Evolutionary conservation across 2,797 vertebrate species (phyloP).

Genomic region (Scolopax rusticola): DNA sequence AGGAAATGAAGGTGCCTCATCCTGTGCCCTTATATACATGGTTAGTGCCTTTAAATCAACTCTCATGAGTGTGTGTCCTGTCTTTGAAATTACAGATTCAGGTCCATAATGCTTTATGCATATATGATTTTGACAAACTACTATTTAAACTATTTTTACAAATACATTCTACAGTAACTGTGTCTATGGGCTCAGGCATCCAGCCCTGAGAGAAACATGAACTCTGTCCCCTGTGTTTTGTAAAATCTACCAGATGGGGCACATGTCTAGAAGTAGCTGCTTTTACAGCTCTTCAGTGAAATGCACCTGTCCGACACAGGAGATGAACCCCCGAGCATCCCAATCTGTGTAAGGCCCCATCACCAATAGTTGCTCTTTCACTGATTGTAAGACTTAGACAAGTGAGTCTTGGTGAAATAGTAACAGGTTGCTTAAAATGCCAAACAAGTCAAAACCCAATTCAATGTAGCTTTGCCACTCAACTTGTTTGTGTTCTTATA

Average conservation of each 20-base stretch:
- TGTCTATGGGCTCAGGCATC: slow-evolving; percentile 60
- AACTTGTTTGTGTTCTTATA: slow-evolving; percentile 5
- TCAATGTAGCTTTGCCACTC: slow-evolving; percentile 22
- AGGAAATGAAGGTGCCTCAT: slow-evolving; percentile 21
- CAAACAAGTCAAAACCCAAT: neutral
- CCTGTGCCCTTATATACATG: neutral
- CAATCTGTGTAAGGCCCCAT: accelerated
- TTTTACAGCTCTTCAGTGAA: neutral
- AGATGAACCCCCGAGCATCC: neutral
- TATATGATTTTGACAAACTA: slow-evolving; percentile 3
- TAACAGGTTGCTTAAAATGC: neutral
- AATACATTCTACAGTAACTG: slow-evolving; percentile 71
- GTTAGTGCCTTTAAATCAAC: slow-evolving; percentile 27
- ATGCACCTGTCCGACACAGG: neutral
- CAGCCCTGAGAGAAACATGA: slow-evolving; percentile 59
- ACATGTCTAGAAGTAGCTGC: neutral
- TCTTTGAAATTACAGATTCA: neutral
- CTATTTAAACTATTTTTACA: slow-evolving; percentile 64
- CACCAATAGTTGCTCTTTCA: neutral
- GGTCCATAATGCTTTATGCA: neutral
- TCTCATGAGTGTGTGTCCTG: neutral
- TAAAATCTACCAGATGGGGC: neutral
- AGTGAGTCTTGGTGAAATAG: neutral
- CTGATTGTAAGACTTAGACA: neutral
- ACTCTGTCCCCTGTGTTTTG: neutral